These are phyloP conservation scores for Catagonus wagneri DNA, from an alignment of 2,113 vertebrate species.

Conservation along the genomic window DNA sequence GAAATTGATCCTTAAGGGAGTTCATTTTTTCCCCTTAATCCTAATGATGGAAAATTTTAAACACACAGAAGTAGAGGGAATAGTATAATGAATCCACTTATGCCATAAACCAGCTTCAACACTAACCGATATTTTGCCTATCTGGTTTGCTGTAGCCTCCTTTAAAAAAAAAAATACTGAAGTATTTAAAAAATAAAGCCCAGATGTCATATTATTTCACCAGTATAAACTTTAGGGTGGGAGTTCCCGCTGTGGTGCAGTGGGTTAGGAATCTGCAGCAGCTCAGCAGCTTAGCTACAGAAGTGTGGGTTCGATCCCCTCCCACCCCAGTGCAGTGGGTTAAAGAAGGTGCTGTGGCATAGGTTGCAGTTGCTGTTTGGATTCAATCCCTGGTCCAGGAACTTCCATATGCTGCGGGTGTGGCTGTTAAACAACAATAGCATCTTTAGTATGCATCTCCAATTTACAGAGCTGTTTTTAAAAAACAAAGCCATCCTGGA, in stretches of 20 bases:
- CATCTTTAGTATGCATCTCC: not conserved
- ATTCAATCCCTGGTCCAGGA: no score
- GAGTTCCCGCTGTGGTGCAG: no score
- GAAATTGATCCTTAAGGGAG: not conserved
- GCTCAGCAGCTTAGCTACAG: no score
- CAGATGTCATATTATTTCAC: not conserved
- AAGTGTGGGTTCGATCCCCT: no score
- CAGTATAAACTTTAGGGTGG: not conserved
- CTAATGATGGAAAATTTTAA: conserved; percentile 37
- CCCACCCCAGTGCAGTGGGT: no score
- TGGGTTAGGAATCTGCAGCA: no score
- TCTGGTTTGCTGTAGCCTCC: conserved; percentile 22
- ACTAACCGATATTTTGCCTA: not conserved
- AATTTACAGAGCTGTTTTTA: not conserved
- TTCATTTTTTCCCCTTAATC: not conserved
- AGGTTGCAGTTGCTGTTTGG: no score
- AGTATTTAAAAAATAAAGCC: conserved; percentile 24
- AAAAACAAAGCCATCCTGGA: not conserved
- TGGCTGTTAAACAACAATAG: no score
- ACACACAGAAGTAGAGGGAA: not conserved
- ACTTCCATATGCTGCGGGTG: no score
- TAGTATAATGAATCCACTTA: not conserved
- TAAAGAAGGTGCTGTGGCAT: no score
- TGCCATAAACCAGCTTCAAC: not conserved
- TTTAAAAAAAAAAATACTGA: not conserved